A percentile compares a stretch with the other conserved stretches of the same genome.
Conservation (phyloP, 23 tunicate genomes). For the Corella eumyota region DNA sequence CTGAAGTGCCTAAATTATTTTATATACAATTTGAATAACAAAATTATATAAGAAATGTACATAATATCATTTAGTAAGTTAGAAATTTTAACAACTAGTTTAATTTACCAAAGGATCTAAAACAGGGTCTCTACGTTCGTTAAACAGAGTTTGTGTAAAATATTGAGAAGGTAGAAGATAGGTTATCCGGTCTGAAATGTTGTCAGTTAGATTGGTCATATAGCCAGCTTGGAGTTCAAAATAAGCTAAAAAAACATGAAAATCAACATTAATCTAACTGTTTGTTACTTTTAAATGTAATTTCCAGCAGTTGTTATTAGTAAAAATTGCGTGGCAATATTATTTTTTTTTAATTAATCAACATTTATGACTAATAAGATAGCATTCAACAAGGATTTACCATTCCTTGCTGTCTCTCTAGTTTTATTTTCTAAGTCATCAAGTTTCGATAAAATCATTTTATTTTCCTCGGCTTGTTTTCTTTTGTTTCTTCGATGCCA, state of each 20-base stretch:
- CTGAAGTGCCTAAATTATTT: slow-evolving; percentile 31
- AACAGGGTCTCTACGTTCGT: slow-evolving; percentile 44
- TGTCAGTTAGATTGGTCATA: slow-evolving; percentile 72
- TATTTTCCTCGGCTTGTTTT: slow-evolving; percentile 35
- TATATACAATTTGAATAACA: too few species aligned
- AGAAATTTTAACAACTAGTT: too few species aligned
- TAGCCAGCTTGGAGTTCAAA: slow-evolving; percentile 85
- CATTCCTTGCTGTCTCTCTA: slow-evolving; percentile 84
- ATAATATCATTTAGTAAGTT: too few species aligned
- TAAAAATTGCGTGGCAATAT: too few species aligned
- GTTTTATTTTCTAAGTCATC: slow-evolving; percentile 90
- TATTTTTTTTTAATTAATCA: too few species aligned
- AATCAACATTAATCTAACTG: too few species aligned
- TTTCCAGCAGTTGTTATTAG: background rate
- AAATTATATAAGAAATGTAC: too few species aligned
- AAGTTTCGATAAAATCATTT: slow-evolving; percentile 41
- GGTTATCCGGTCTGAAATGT: slow-evolving; percentile 48
- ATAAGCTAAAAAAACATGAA: slow-evolving; percentile 64
- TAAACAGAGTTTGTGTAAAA: slow-evolving; percentile 71
- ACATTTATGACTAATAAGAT: too few species aligned
- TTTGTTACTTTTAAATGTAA: too few species aligned
- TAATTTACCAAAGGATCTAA: slow-evolving; percentile 19
- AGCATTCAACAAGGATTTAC: too few species aligned
- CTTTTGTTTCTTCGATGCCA: slow-evolving; percentile 12
- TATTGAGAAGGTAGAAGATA: slow-evolving; percentile 51